A percentile compares a stretch with the other conserved stretches of the same genome.
These are phyloP conservation scores for Cataglyphis hispanica DNA, from an alignment of 1,140 invertebrate species.

Conservation along the genomic window DNA sequence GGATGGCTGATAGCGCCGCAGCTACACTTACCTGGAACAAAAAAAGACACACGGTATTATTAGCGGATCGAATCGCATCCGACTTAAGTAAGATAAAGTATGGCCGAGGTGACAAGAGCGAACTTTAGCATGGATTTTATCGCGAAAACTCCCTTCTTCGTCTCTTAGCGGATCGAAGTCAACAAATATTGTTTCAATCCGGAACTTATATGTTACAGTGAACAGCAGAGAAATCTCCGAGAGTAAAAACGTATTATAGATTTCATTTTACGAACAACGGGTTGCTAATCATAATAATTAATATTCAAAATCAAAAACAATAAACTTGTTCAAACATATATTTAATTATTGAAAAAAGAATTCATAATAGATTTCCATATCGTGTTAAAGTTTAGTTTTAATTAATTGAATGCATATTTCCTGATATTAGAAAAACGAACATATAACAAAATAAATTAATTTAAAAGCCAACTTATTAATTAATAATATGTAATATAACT, in stretches of 20 bases:
- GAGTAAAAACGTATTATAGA: neutral
- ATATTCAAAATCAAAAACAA: constrained; percentile 5
- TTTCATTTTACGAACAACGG: constrained; percentile 6
- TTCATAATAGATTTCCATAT: neutral
- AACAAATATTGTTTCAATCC: constrained; percentile 23
- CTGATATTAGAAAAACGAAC: neutral
- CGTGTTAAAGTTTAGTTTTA: neutral
- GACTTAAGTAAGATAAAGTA: neutral
- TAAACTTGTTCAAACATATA: neutral
- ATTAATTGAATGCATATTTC: neutral
- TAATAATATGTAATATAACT: too few species aligned
- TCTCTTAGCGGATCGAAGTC: constrained; percentile 1
- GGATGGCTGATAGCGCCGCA: constrained; percentile 53
- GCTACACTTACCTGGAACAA: constrained; percentile 80
- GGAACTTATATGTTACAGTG: constrained; percentile 2
- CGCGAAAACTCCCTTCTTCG: neutral
- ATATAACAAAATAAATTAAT: neutral
- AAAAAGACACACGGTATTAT: constrained; percentile 71
- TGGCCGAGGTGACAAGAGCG: constrained; percentile 11
- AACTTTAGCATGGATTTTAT: constrained; percentile 20
- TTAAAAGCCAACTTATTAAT: too few species aligned
- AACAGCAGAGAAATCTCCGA: neutral
- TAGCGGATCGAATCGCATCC: constrained; percentile 31
- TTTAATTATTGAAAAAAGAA: neutral
- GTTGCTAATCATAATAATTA: constrained; percentile 25